Conservation (phyloP, 2,888 invertebrate species). For the Microctonus brassicae region DNA sequence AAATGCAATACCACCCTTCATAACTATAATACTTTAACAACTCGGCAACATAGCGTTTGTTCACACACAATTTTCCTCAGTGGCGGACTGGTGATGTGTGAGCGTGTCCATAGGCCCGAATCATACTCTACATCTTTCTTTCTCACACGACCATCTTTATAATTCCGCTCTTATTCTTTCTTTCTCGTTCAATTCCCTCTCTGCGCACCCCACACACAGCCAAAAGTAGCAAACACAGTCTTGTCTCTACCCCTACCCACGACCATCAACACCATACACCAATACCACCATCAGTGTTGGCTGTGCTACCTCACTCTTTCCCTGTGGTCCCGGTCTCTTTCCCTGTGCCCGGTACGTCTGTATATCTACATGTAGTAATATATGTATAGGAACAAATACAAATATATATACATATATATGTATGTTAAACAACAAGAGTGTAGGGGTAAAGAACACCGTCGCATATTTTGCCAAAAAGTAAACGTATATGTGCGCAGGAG, state of each 20-base stretch:
- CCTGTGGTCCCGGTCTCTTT: too few species aligned
- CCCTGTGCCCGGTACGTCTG: too few species aligned
- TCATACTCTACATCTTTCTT: not conserved
- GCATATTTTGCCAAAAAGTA: conserved; percentile 30
- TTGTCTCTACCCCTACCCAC: conserved; percentile 26
- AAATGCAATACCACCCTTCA: not conserved
- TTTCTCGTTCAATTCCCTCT: not conserved
- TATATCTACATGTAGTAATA: too few species aligned
- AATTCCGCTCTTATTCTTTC: conserved; percentile 7
- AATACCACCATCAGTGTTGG: conserved; percentile 15
- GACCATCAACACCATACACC: conserved; percentile 38
- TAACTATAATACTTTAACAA: not conserved
- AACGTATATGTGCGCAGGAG: conserved; percentile 45
- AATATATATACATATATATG: conserved; percentile 10
- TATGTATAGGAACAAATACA: not conserved
- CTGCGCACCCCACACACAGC: not conserved
- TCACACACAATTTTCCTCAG: conserved; percentile 19
- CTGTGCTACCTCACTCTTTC: conserved; percentile 28
- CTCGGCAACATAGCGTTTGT: conserved; percentile 2
- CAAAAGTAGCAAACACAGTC: not conserved
- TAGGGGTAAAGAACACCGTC: conserved; percentile 15
- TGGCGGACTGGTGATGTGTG: conserved; percentile 5
- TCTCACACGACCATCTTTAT: not conserved
- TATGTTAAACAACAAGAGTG: conserved; percentile 12
- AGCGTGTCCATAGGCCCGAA: conserved; percentile 20